A percentile compares a stretch with the other conserved stretches of the same genome.
phyloP scores from a whole-genome alignment of 2,113 vertebrate genomes.

The Hiodon alosoides region DNA sequence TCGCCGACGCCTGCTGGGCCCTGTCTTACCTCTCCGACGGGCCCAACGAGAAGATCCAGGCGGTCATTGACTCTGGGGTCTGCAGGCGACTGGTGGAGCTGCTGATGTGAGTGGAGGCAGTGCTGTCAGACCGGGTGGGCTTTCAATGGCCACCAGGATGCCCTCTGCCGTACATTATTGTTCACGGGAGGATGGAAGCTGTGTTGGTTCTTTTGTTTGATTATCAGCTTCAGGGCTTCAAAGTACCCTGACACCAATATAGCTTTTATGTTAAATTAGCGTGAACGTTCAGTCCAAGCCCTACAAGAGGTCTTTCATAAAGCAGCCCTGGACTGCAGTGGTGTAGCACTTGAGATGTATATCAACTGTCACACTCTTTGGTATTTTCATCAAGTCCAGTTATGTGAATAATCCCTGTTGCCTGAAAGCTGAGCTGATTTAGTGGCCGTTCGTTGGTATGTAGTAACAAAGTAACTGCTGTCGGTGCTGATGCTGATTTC shows the following conservation, averaged over 20 bases:
- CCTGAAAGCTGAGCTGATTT: no score
- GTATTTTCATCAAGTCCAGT: no score
- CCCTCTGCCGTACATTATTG: background rate
- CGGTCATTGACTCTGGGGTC: slow-evolving; percentile 94
- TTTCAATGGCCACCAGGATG: background rate
- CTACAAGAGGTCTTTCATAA: no score
- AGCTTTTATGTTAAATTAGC: no score
- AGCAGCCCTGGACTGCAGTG: no score
- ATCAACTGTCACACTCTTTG: no score
- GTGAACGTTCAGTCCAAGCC: no score
- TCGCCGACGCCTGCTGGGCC: slow-evolving; percentile 97
- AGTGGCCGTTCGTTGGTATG: no score
- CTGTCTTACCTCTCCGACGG: slow-evolving; percentile 96
- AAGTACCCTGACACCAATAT: no score
- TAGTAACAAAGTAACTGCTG: background rate
- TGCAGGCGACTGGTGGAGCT: slow-evolving; percentile 92
- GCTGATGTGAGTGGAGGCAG: slow-evolving; percentile 77
- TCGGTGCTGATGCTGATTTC: background rate
- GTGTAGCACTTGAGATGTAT: no score
- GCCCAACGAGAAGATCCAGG: slow-evolving; percentile 97
- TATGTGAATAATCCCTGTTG: no score
- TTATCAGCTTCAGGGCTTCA: background rate
- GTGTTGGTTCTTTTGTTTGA: no score
- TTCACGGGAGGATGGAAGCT: background rate
- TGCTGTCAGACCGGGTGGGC: background rate